A percentile compares a stretch with the other conserved stretches of the same genome.
phyloP scores from a whole-genome alignment of 2,888 invertebrate species.

The Caenorhabditis sp. region DNA sequence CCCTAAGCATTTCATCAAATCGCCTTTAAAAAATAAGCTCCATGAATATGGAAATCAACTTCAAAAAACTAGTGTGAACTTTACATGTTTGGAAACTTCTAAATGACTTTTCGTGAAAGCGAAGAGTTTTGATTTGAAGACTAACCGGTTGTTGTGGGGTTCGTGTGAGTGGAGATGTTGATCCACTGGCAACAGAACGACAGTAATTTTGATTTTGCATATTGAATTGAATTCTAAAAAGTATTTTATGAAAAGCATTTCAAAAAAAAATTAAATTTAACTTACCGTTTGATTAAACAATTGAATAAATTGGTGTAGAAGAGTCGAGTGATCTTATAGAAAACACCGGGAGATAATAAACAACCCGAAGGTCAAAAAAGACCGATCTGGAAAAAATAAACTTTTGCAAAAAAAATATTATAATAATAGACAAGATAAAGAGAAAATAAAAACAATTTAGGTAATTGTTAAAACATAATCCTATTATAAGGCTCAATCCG shows the following conservation, averaged over 20 bases:
- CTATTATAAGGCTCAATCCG: too few species aligned
- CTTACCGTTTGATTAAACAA: not conserved
- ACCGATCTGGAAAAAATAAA: conserved; percentile 3
- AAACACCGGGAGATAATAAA: conserved; percentile 2
- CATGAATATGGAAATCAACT: too few species aligned
- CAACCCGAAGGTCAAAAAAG: conserved; percentile 6
- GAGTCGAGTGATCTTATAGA: conserved; percentile 3
- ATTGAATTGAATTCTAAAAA: not conserved
- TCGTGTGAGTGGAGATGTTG: not conserved
- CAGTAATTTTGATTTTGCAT: not conserved
- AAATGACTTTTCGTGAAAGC: too few species aligned
- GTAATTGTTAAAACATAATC: too few species aligned
- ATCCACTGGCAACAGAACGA: conserved; percentile 7
- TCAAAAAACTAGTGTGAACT: too few species aligned
- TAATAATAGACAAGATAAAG: too few species aligned
- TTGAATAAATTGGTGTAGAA: not conserved
- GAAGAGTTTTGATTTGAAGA: too few species aligned
- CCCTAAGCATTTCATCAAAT: too few species aligned
- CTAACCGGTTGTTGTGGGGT: not conserved
- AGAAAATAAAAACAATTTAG: too few species aligned
- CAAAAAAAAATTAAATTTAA: not conserved
- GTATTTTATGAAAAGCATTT: not conserved
- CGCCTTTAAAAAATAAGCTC: too few species aligned
- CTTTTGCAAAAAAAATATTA: not conserved
- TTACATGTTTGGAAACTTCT: too few species aligned